phyloP scores from a whole-genome alignment of 2,113 vertebrate species.

The Uropsilus gracilis region DNA sequence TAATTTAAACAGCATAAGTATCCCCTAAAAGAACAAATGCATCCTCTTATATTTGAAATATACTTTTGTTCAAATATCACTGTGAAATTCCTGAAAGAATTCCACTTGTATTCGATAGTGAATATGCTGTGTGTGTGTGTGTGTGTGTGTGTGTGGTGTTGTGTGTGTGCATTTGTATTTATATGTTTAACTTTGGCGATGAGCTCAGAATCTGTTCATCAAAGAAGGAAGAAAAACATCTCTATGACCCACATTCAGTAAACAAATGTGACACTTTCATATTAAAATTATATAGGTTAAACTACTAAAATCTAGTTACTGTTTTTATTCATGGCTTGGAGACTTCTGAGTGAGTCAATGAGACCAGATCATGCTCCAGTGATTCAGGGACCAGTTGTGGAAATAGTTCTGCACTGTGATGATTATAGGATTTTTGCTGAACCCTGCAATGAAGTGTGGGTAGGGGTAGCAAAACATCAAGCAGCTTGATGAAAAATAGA shows the following conservation, averaged over 20 bases:
- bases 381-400: fast-evolving
- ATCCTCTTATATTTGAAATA: neutral
- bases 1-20: neutral
- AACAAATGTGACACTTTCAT: neutral
- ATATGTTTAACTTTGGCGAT: no score
- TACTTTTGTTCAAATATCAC: neutral
- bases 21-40: neutral
- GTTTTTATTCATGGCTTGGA: neutral
- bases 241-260: neutral
- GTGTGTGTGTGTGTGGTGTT: neutral
- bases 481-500: neutral
- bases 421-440: fast-evolving
- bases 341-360: neutral
- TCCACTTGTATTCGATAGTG: neutral
- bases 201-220: neutral
- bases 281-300: fast-evolving
- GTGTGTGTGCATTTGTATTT: no score
- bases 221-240: neutral
- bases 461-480: neutral
- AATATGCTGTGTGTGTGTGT: neutral
- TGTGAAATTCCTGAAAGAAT: neutral
- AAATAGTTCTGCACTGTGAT: neutral
- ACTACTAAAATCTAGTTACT: neutral
- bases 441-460: neutral
- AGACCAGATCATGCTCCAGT: neutral